A percentile compares a stretch with the other conserved stretches of the same genome.
These are phyloP conservation scores for Chloroceryle amazona DNA, from an alignment of 2,797 vertebrate species.

Conservation along the genomic window DNA sequence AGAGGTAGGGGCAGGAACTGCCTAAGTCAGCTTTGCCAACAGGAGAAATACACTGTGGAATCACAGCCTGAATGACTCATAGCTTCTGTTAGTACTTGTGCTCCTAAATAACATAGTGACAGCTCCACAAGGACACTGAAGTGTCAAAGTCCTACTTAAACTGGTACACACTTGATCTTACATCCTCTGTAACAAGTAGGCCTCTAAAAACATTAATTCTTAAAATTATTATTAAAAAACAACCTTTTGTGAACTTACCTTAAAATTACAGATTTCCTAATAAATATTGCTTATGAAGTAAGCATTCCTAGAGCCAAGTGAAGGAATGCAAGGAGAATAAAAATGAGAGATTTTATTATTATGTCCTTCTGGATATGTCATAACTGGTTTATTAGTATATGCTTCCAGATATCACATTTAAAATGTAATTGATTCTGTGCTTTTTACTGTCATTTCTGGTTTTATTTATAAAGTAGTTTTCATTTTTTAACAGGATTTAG, in stretches of 20 bases:
- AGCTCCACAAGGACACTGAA: conserved; percentile 48
- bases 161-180: background rate
- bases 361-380: background rate
- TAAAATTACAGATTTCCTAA: background rate
- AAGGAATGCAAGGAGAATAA: background rate
- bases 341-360: background rate
- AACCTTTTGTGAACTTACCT: background rate
- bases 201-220: background rate
- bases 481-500: background rate
- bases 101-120: conserved; percentile 43
- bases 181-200: background rate
- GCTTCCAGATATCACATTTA: background rate
- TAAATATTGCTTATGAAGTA: background rate
- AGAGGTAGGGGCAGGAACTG: conserved; percentile 43
- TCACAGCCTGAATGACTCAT: conserved; percentile 53
- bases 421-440: background rate
- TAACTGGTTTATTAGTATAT: background rate
- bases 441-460: background rate
- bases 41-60: conserved; percentile 47
- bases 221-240: background rate
- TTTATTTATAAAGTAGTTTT: background rate
- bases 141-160: background rate
- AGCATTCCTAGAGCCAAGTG: background rate
- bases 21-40: conserved; percentile 62
- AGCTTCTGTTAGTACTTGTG: conserved; percentile 49